Base-by-base conservation (phyloP, 2,113 vertebrate species). In the Gobius niger region DNA sequence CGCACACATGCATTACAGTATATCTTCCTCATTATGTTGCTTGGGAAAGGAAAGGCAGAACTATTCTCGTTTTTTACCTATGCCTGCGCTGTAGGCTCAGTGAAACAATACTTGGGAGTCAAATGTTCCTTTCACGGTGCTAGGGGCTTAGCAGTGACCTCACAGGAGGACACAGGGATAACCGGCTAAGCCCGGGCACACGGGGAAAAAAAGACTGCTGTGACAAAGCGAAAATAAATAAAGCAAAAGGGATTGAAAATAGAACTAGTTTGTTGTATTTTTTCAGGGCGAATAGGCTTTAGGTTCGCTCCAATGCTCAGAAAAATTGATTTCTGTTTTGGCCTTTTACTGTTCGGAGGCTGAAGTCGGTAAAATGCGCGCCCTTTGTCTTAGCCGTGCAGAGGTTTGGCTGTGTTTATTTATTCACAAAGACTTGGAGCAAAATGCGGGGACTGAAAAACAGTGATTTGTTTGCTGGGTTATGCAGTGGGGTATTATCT, bases 101-200 rank as follows among this genome's bases (percentile, higher is more conserved):
- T 63, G 50, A 50, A 49, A 73, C 63, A 72, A 69, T 62, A 69
- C 74, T 77, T 68, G 24, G 51, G 74, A 44, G 68, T 53, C 50
- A 76, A 72, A 71, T 15, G 44, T 19, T 67, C 41, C 24, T 69
- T 72, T 66, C 54, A 63, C 40, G 46, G 66, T 12, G 54, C 1
- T 44, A 65, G 63, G 63, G 19, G 73, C 19, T 66, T 60, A 65
- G 63, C 14, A 44, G 14, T 60, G 40, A 60, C 18, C 54, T 59
- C 63, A 44, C 49, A 54, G 7, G 34, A 66, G 54, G 14, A 62
- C 44, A 11, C 46, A n/a, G 19, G 51, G 44, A 65, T 68, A 40
- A 61, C 2, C 10, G 54, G 18, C 63, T 72, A 10, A 44, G 51
- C 52, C 18, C 18, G 24, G 52, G 42, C 71, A 56, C 24, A 56